A percentile compares a stretch with the other conserved stretches of the same genome.
phyloP scores from a whole-genome alignment of 1,140 invertebrate species.

The Tetranychus cinnabarinus region DNA sequence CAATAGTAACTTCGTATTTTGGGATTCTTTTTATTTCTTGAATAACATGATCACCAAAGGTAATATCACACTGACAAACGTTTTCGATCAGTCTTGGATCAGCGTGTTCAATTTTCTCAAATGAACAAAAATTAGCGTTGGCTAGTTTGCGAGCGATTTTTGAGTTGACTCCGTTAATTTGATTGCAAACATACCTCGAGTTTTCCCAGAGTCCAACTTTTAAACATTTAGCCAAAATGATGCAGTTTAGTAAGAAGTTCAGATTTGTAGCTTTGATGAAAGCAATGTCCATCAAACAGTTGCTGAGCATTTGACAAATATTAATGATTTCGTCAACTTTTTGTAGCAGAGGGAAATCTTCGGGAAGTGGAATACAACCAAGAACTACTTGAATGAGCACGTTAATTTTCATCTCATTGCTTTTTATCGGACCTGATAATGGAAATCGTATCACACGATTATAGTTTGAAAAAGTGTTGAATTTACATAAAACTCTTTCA shows the following conservation, averaged over 20 bases:
- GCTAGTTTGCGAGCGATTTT: constrained; percentile 33
- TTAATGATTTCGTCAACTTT: constrained; percentile 42
- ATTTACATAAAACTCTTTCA: constrained; percentile 29
- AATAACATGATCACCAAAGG: constrained; percentile 21
- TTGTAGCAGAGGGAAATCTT: constrained; percentile 37
- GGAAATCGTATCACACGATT: constrained; percentile 31
- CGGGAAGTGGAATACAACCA: constrained; percentile 27
- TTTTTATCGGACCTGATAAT: constrained; percentile 33
- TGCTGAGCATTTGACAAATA: constrained; percentile 35
- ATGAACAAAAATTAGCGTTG: constrained; percentile 36
- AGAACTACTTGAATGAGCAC: constrained; percentile 47
- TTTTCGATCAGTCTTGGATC: constrained; percentile 48
- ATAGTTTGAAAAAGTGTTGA: constrained; percentile 25
- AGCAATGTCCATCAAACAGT: constrained; percentile 28
- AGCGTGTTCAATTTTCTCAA: constrained; percentile 33
- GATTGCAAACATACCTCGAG: constrained; percentile 37
- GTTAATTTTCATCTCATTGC: constrained; percentile 36
- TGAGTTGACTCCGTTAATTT: constrained; percentile 41
- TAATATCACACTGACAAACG: constrained; percentile 26
- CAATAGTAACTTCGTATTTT: background rate
- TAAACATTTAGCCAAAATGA: constrained; percentile 18
- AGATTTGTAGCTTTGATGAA: constrained; percentile 14
- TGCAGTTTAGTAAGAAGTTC: constrained; percentile 22
- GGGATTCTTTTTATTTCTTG: background rate
- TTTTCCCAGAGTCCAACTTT: constrained; percentile 41